Base-by-base conservation (phyloP, 1,140 invertebrate species). In the Leptoteleia sp. region DNA sequence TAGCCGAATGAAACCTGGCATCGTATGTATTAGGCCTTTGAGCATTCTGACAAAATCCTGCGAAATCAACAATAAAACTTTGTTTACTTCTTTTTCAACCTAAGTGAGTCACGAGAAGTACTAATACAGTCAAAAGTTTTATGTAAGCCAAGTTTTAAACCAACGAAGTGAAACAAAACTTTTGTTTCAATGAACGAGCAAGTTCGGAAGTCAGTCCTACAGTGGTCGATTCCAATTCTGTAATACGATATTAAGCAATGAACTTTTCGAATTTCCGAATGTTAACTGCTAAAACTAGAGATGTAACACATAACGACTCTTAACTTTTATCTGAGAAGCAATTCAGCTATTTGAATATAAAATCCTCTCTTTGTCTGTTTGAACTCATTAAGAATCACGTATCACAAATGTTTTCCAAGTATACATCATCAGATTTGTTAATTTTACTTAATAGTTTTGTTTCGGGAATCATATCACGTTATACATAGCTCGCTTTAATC, bases 21-120 rank as follows among this genome's bases (percentile, higher is more conserved):
- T 45, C 48, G 11, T 62, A 57, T 4, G 65, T 54, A 61, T 76
- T 76, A 12, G 68, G 48, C 12, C 54, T 38, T 33, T 68, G 76
- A 15, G 65, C 72, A 76, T 80, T 80, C 37, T 80, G 78, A 47
- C 78, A 72, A 35, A 25, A 47, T 38, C 72, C 78, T 80, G 67
- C 3, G 22, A 73, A 80, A 67, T 35, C 5, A 38, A 72, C 8
- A 54, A 72, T 65, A 61, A 62, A 9, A 54, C 8, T 33, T 1
- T 9, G 33, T 40, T 72, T 45, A 62, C 16, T 71, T n/a, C n/a
- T 57, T 67, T 40, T 40, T 25, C 1, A 27, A 27, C 52, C 7
- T 59, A 35, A 59, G 16, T 11, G 3, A 64, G 27, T 47, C 52
- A 59, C 19, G 50, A 57, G 45, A 33, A 64, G 19, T 50, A 15